Percentiles rank a stretch among this genome's conserved stretches.
phyloP scores from a whole-genome alignment of 2,797 vertebrate species.

The Naso thynnoides region DNA sequence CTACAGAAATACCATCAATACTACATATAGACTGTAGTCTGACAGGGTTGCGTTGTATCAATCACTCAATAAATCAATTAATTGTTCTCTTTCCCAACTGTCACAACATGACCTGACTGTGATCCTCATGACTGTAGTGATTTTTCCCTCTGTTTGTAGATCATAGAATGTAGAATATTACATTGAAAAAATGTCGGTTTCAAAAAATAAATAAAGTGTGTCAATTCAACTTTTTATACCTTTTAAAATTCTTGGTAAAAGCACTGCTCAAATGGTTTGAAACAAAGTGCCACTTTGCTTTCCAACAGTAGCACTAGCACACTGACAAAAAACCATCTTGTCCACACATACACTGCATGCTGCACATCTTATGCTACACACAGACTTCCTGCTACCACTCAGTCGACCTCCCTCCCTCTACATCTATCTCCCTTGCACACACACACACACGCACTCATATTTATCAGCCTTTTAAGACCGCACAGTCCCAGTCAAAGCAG shows the following conservation, averaged over 20 bases:
- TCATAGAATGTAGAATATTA: no score
- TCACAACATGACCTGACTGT: background rate
- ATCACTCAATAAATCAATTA: no score
- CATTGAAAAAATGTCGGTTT: no score
- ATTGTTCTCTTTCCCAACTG: background rate
- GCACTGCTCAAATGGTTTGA: background rate
- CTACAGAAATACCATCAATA: background rate
- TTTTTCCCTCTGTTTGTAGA: background rate
- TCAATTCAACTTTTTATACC: no score
- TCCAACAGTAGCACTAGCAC: background rate
- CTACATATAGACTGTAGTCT: background rate
- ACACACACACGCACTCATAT: constrained; percentile 6
- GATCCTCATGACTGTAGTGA: no score
- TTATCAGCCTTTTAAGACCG: constrained; percentile 22
- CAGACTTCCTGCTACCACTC: background rate
- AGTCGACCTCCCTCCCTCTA: background rate
- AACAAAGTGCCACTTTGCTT: background rate
- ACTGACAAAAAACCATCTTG: background rate
- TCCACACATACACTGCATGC: constrained; percentile 14
- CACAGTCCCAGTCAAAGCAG: constrained; percentile 44
- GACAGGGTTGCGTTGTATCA: background rate
- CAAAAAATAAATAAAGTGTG: no score
- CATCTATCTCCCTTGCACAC: constrained; percentile 3
- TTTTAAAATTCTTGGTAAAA: background rate
- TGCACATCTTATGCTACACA: constrained; percentile 24